phyloP scores from a whole-genome alignment of 2,888 invertebrate species.

The Phlogophora meticulosa region DNA sequence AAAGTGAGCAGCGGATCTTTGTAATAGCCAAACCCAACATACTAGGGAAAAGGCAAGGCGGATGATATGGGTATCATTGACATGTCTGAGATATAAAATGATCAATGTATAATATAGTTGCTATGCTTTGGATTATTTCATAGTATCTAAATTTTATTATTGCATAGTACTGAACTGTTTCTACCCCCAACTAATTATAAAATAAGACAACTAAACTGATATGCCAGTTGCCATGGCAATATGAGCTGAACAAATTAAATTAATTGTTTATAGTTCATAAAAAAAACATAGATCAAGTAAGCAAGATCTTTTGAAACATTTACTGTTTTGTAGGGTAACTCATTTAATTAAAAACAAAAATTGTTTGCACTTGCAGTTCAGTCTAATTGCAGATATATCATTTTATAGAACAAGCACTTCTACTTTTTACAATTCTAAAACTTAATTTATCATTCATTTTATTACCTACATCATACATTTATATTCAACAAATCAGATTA shows the following conservation, averaged over 20 bases:
- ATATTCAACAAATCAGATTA: not conserved
- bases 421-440: conserved; percentile 19
- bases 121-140: not conserved
- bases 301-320: not conserved
- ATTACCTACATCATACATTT: conserved; percentile 1
- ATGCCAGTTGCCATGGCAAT: not conserved
- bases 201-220: not conserved
- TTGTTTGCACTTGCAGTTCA: not conserved
- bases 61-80: not conserved
- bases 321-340: not conserved
- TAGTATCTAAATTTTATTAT: not conserved
- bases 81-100: conserved; percentile 3
- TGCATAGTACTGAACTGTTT: not conserved
- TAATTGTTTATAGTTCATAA: conserved; percentile 6
- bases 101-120: conserved; percentile 24
- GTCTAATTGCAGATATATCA: conserved; percentile 26
- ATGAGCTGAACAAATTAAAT: not conserved
- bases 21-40: not conserved
- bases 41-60: not conserved
- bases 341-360: conserved; percentile 5
- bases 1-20: too few species aligned
- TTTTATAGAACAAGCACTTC: conserved; percentile 35
- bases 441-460: conserved; percentile 2
- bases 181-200: conserved; percentile 20
- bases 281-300: not conserved